A percentile compares a stretch with the other conserved stretches of the same genome.
phyloP scores from a whole-genome alignment of 2,888 invertebrate genomes.

The Drosophila formosana region DNA sequence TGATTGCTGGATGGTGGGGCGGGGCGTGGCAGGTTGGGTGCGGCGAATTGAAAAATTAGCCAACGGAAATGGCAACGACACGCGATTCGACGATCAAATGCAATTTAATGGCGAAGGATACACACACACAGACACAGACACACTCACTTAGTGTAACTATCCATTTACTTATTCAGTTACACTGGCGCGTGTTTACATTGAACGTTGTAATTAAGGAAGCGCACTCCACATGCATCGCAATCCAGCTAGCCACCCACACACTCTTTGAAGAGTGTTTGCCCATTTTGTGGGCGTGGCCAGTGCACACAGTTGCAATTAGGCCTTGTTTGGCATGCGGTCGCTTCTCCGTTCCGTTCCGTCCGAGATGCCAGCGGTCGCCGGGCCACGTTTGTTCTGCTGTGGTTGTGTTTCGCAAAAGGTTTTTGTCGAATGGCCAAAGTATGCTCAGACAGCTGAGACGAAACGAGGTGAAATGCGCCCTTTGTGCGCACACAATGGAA shows the following conservation, averaged over 20 bases:
- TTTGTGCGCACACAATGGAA: constrained; percentile 11
- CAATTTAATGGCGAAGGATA: constrained; percentile 34
- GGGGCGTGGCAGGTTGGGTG: background rate
- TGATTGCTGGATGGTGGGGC: background rate
- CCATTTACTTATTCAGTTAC: constrained; percentile 9
- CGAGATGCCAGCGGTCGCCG: constrained; percentile 33
- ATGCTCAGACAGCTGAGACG: constrained; percentile 1
- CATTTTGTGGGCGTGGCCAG: constrained; percentile 64
- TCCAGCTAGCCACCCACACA: constrained; percentile 12
- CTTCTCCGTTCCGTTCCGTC: constrained; percentile 19
- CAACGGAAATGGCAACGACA: constrained; percentile 59
- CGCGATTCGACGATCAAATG: constrained; percentile 68
- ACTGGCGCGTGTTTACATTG: constrained; percentile 47
- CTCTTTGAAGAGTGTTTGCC: constrained; percentile 54
- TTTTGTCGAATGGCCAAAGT: background rate
- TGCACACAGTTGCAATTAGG: constrained; percentile 67
- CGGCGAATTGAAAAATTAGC: constrained; percentile 53
- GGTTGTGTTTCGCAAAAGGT: constrained; percentile 35
- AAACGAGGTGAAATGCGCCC: constrained; percentile 11
- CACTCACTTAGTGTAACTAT: constrained; percentile 11
- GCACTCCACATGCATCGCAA: constrained; percentile 8
- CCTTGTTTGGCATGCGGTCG: constrained; percentile 55
- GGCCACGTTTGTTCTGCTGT: constrained; percentile 42
- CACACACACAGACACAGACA: constrained; percentile 6
- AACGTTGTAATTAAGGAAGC: constrained; percentile 64